Percentiles rank a stretch among this genome's conserved stretches.
Evolutionary conservation across 2,797 vertebrate species (phyloP).

Genomic region (Petrocephalus sullivani): DNA sequence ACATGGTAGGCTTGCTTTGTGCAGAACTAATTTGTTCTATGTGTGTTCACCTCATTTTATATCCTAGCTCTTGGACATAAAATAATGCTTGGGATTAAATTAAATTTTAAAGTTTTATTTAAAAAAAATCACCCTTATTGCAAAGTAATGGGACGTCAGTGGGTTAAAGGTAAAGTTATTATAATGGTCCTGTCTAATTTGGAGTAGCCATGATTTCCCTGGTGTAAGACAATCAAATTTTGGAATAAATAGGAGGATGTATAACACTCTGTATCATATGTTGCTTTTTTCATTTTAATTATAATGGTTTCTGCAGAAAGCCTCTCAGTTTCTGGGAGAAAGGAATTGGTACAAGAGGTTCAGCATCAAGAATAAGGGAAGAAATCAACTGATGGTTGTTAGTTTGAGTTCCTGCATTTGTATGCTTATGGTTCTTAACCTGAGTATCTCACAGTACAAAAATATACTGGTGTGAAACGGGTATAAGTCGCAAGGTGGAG

Average conservation of each 20-base stretch:
- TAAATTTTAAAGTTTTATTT: neutral
- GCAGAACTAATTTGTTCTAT: neutral
- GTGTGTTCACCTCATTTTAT: neutral
- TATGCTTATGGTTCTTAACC: neutral
- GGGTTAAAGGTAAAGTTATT: neutral
- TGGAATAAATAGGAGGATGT: neutral
- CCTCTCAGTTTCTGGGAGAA: neutral
- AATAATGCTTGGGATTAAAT: neutral
- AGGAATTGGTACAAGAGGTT: neutral
- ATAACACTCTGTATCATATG: neutral
- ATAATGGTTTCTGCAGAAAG: neutral
- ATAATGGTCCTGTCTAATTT: neutral
- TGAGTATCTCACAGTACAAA: neutral
- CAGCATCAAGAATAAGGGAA: neutral
- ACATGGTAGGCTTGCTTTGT: neutral
- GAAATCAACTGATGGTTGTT: neutral
- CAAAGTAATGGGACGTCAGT: neutral
- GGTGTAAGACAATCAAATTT: neutral
- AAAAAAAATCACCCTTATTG: neutral
- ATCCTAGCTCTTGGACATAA: neutral
- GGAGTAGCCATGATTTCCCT: neutral
- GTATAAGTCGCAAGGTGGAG: neutral
- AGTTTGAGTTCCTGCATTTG: neutral
- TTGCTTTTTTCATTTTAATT: neutral
- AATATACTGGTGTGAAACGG: neutral